Conservation (phyloP, 2,113 vertebrate species). For the Neotoma lepida region DNA sequence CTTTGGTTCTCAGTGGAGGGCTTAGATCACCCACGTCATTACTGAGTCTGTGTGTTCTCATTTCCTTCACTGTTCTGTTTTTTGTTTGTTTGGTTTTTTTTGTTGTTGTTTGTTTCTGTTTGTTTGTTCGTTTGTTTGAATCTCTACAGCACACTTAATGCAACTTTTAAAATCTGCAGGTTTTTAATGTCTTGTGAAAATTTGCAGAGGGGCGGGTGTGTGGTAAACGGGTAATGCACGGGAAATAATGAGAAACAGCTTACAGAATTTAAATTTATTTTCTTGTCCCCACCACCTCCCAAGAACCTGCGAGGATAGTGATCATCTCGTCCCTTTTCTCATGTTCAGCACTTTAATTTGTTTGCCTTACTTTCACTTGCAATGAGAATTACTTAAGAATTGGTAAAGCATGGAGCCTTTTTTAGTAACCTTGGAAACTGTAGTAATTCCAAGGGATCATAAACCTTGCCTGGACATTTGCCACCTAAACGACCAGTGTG, state of each 20-base stretch:
- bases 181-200: slow-evolving; percentile 87
- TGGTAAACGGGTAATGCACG: slow-evolving; percentile 83
- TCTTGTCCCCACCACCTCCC: slow-evolving; percentile 78
- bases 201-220: slow-evolving; percentile 81
- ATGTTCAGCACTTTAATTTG: slow-evolving; percentile 90
- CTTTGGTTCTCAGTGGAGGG: slow-evolving; percentile 85
- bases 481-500: slow-evolving; percentile 94
- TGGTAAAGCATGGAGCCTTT: slow-evolving; percentile 86
- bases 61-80: slow-evolving; percentile 84
- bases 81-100: background rate
- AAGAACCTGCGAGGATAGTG: slow-evolving; percentile 83
- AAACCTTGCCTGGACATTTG: slow-evolving; percentile 98
- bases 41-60: slow-evolving; percentile 85
- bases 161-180: slow-evolving; percentile 91
- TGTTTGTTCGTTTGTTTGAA: slow-evolving; percentile 84
- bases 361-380: slow-evolving; percentile 88
- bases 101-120: slow-evolving; percentile 62
- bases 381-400: slow-evolving; percentile 84
- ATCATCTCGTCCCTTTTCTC: slow-evolving; percentile 84
- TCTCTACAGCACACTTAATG: slow-evolving; percentile 89
- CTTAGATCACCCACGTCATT: slow-evolving; percentile 82
- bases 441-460: slow-evolving; percentile 91
- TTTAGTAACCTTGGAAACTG: slow-evolving; percentile 89
- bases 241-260: slow-evolving; percentile 80
- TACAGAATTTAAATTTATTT: slow-evolving; percentile 78